Base-by-base conservation (phyloP, 2,888 invertebrate species). In the Cerceris ruficornis region DNA sequence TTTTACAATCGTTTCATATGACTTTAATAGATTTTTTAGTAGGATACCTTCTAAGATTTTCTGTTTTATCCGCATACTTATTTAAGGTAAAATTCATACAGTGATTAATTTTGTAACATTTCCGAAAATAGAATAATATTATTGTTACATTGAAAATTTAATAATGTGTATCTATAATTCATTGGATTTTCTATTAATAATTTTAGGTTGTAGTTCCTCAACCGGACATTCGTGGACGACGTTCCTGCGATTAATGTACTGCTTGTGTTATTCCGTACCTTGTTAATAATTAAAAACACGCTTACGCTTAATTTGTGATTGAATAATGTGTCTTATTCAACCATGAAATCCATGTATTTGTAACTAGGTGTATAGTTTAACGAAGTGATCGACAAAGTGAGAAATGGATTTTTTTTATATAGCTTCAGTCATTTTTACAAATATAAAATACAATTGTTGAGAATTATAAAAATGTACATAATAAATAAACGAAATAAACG, bases 131-230 rank as follows among this genome's bases (percentile, higher is more conserved):
- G n/a, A n/a, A 6, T 9, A 43, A 43, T 43, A 43, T 43, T 43
- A 43, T 43, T 43, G 43, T 43, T 7, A 43, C 6, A 43, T 43
- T 9, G 6, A 6, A 41, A 41, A 41, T 7, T 14, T 50, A 11
- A 46, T 50, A n/a, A n/a, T 50, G 5, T 46, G 9, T 11, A 46
- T 46, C 1, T 1, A 11, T 46, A 11, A 46, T 46, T 46, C 5
- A n/a, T n/a, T 54, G 11, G 1, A 57, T 57, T 57, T 1, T 46
- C 8, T 41, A 41, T 62, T 15, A 50, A 59, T 52, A 14, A 15
- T 83, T 84, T 49, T 66, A 84, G 85, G 69, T 84, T 17, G 43
- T 65, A 57, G 59, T 66, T 43, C 55, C 58, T 43, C 62, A 17
- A 9, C 7, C 28, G 7, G 69, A 41, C 13, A 57, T 41, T 6